These are phyloP conservation scores for Drosophila bocqueti DNA, from an alignment of 1,140 invertebrate genomes.

Conservation along the genomic window DNA sequence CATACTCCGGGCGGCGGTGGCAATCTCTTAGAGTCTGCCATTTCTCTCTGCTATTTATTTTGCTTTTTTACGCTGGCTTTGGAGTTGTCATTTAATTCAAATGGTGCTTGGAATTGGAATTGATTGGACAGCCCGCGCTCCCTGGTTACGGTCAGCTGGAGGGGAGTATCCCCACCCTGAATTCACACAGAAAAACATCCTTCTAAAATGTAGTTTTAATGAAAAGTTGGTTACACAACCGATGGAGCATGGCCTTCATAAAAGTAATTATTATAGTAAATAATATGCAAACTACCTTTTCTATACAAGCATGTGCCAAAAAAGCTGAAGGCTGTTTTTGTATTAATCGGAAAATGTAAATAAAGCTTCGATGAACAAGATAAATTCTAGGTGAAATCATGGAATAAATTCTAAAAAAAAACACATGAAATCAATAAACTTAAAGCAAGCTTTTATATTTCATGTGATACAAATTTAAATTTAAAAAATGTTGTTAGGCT, in stretches of 20 bases:
- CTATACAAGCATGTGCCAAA: neutral
- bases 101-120: conserved; percentile 56
- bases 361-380: neutral
- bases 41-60: conserved; percentile 36
- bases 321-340: neutral
- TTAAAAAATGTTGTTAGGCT: neutral
- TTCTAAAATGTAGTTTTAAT: neutral
- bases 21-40: conserved; percentile 62
- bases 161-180: neutral
- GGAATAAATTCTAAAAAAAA: neutral
- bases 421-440: neutral
- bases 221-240: neutral
- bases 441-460: neutral
- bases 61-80: conserved; percentile 25
- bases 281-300: neutral
- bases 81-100: conserved; percentile 72
- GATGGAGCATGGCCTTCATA: neutral
- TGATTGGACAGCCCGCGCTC: conserved; percentile 30
- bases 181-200: neutral
- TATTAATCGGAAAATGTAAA: conserved; percentile 4
- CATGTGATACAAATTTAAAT: neutral
- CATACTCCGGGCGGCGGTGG: conserved; percentile 58
- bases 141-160: conserved; percentile 22
- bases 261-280: conserved; percentile 7
- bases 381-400: neutral